phyloP scores from a whole-genome alignment of 1,140 invertebrate genomes.

The Aleiodes sp. region DNA sequence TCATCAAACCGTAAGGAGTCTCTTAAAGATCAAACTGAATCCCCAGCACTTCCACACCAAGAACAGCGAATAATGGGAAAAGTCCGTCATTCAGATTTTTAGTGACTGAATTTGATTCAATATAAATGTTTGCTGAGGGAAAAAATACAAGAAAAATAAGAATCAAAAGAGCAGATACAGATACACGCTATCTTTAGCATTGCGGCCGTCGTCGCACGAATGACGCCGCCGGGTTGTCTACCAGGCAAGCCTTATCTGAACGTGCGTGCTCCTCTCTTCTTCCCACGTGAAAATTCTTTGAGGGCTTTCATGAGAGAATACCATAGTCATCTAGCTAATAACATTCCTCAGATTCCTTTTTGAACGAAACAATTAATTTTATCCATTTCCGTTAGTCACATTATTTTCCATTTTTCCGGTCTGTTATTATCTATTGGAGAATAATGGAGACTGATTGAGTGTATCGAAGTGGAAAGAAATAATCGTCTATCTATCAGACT shows the following conservation, averaged over 20 bases:
- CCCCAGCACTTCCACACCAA: too few species aligned
- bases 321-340: too few species aligned
- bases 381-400: not conserved
- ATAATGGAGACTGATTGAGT: not conserved
- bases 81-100: too few species aligned
- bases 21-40: too few species aligned
- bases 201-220: conserved; percentile 21
- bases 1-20: too few species aligned
- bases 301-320: too few species aligned
- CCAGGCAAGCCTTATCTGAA: conserved; percentile 19
- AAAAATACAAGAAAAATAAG: not conserved
- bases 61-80: too few species aligned
- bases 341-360: too few species aligned
- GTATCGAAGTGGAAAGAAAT: not conserved
- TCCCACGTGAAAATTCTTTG: not conserved
- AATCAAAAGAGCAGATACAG: not conserved
- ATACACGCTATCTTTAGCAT: conserved; percentile 31
- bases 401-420: not conserved
- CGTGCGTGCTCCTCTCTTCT: not conserved
- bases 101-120: too few species aligned
- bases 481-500: not conserved
- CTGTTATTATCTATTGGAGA: too few species aligned
- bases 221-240: conserved; percentile 34
- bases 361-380: not conserved
- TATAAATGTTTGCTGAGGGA: too few species aligned